These are phyloP conservation scores for Megaustenia siamemsis DNA, from an alignment of 2,888 invertebrate species.

Conservation along the genomic window DNA sequence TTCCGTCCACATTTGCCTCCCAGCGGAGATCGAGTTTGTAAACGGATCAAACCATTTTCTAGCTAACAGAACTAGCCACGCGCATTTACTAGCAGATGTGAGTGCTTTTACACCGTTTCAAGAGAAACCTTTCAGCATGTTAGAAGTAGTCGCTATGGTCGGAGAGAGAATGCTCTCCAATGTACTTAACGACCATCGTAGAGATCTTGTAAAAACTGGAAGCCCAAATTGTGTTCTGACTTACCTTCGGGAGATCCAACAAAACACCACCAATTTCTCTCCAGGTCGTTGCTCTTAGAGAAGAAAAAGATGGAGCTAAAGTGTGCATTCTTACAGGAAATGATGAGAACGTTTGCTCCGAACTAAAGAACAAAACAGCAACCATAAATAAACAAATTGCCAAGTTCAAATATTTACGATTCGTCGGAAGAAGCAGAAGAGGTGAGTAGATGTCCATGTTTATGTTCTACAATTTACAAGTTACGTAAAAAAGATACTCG, in stretches of 20 bases:
- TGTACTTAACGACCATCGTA: conserved; percentile 91
- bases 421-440: conserved; percentile 97
- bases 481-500: too few species aligned
- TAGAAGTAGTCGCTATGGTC: conserved; percentile 59
- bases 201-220: conserved; percentile 93
- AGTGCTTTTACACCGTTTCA: conserved; percentile 78
- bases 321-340: conserved; percentile 97
- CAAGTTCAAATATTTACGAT: conserved; percentile 97
- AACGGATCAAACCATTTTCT: conserved; percentile 37
- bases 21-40: too few species aligned
- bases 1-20: too few species aligned
- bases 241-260: conserved; percentile 96
- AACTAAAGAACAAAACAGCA: conserved; percentile 93
- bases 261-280: conserved; percentile 98
- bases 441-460: conserved; percentile 84
- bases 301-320: conserved; percentile 93
- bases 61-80: conserved; percentile 60
- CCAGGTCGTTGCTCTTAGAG: conserved; percentile 92
- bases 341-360: conserved; percentile 97
- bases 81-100: conserved; percentile 79
- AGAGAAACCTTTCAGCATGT: conserved; percentile 71
- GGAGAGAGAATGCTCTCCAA: conserved; percentile 71
- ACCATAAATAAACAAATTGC: conserved; percentile 97
- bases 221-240: conserved; percentile 96
- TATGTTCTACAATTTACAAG: background rate